Base-by-base conservation (phyloP, 2,113 vertebrate species). In the Pterophyllum scalare region DNA sequence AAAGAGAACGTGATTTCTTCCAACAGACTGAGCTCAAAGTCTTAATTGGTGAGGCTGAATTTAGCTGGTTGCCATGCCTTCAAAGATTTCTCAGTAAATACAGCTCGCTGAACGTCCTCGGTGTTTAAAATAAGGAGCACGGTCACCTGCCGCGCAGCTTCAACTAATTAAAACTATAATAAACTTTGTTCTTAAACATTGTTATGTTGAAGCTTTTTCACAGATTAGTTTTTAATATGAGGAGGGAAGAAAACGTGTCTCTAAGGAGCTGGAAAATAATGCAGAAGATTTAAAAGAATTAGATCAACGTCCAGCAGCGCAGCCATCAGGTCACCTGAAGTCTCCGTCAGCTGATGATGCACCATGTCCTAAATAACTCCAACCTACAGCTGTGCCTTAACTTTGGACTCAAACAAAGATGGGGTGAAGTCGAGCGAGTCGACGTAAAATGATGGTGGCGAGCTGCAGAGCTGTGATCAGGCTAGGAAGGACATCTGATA, bases 41-140 rank as follows among this genome's bases (percentile, higher is more conserved):
- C 75, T 88, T 89, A 84, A 89, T 84, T 84, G 62, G 49, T 43
- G 65, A 33, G 20, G 64, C 86, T 87, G 86, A 76, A 83, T 85
- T 88, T 85, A 88, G 86, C 78, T 26, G 10, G 88, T 87, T 87
- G 62, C 81, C 76, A 84, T 86, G 89, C 19, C 61, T 11, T 61
- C 85, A 33, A 5, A 58, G 64, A 62, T 3, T 56, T 38, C 31
- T 14, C 24, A 1, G 46, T 61, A 85, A 76, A 77, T 33, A 40
- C 19, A 31, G 49, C 60, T 76, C 24, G 3, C 11, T 33, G 20
- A n/a, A 49, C 19, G 3, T 59, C 10, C 17, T 24, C 1, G 8
- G 5, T 9, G 77, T 20, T 64, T 31, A 35, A 59, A 40, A 43
- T 46, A 7, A 70, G 60, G n/a, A 77, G 57, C 59, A 43, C 33